Base-by-base conservation (phyloP, 2,797 vertebrate species). In the Neosilurus hyrtlii region DNA sequence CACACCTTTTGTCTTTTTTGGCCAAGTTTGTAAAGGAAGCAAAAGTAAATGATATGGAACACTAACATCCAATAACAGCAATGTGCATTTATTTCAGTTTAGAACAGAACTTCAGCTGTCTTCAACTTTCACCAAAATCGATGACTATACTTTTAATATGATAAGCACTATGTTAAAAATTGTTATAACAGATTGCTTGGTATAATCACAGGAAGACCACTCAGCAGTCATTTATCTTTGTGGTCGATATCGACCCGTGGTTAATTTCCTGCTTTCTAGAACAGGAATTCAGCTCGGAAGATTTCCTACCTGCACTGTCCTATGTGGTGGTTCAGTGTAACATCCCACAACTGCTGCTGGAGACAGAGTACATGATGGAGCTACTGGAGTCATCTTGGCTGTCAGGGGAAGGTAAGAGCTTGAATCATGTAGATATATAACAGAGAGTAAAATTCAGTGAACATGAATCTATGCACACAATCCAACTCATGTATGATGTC, bases 291-390 rank as follows among this genome's bases (percentile, higher is more conserved):
- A 95, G 94, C 4, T 96, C 95, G 0, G 96, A 96, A 0, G 95
- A 96, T 86, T 96, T 97, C 90, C 93, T 97, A 79, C 96, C 96
- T 0, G 93, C 94, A 0, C 80, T 97, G 88, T 95, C 95, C 18
- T 95, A 95, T 0, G 93, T 95, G 80, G 87, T 97, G 14, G 95
- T 96, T 77, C 92, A 95, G 62, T 96, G 95, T 30, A 95, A 96
- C 89, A 91, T 93, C 87, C 95, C 96, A 0, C 94, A 95, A 75
- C 89, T 96, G 82, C 91, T 95, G 56, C 87, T 95, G n/a, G 96
- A 96, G 86, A 94, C 95, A 7, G 94, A 96, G 89, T 96, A 96
- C 88, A 96, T 96, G 94, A 94, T 96, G 80, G 96, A 97, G 90
- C 92, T 97, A 63, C 93, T 97, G 89, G 95, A 96, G 88, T 95